Base-by-base conservation (phyloP, 1,140 invertebrate genomes). In the Coboldia fuscipes region DNA sequence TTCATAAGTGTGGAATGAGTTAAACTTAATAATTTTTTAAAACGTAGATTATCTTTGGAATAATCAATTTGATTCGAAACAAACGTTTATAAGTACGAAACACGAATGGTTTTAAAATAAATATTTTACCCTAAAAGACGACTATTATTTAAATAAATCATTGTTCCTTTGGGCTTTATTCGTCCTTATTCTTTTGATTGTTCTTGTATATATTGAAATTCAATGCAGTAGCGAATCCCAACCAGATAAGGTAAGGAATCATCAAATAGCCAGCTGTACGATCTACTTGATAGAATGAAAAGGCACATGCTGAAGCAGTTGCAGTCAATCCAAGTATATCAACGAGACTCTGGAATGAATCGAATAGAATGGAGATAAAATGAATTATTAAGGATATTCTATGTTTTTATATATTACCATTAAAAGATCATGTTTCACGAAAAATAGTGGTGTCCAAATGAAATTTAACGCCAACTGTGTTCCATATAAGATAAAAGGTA, bases 391-490 rank as follows among this genome's bases (percentile, higher is more conserved):
- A n/a, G n/a, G n/a, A n/a, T n/a, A 5, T 10, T 4, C 15, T 32
- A 19, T 14, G 5, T 33, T 19, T 33, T 13, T 33, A 8, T 33
- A 36, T 31, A 19, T 36, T 26, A 7, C 21, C 8, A 34, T 35
- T 14, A 32, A 13, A 23, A 80, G 59, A 39, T 71, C 69, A 37
- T 74, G 72, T 18, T 60, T 42, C 29, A 72, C 72, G 55, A 89
- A 89, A 57, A 89, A 89, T 13, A 89, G 68, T 6, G 81, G 82
- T 2, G 78, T 70, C 83, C 83, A 90, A 1, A 70, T 63, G 77
- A 79, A 88, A 51, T 89, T 90, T 0, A 89, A 53, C 0, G 70
- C 64, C 30, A 90, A 55, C 48, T 86, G 82, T 2, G 65, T 54
- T 5, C 70, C 78, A 42, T 83, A 89, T 16, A 79, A 47, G 0